Conservation (phyloP, 2,888 invertebrate species). For the Ischnus inquisitorius region DNA sequence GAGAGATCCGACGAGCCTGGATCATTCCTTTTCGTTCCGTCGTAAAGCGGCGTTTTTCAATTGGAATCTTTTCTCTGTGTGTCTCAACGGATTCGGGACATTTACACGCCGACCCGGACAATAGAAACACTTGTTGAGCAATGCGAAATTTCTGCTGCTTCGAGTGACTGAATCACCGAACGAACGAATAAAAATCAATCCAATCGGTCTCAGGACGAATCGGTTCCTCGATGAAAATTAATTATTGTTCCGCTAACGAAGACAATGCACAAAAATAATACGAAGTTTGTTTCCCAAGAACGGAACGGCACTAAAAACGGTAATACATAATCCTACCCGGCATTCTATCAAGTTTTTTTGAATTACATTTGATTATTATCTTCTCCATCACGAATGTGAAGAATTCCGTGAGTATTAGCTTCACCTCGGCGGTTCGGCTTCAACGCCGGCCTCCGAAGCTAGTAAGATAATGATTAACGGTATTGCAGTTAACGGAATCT, state of each 20-base stretch:
- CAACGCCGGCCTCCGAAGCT: constrained; percentile 34
- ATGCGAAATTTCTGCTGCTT: not conserved
- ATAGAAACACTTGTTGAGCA: constrained; percentile 1
- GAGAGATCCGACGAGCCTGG: constrained; percentile 8
- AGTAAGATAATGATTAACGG: constrained; percentile 55
- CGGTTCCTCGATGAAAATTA: no score
- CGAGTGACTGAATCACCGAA: not conserved
- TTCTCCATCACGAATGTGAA: no score
- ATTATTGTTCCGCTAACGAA: not conserved
- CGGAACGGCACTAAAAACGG: no score
- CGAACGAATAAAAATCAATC: not conserved
- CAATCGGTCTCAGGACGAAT: no score
- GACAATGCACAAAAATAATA: not conserved
- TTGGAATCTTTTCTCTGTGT: not conserved
- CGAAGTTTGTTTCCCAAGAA: no score
- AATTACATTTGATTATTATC: not conserved
- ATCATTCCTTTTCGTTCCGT: constrained; percentile 15
- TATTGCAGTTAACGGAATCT: constrained; percentile 9
- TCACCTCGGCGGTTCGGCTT: not conserved
- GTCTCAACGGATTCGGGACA: not conserved
- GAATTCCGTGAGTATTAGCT: no score
- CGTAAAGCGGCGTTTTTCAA: not conserved
- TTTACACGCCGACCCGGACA: not conserved
- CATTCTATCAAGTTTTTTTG: not conserved
- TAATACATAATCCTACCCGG: no score